Percentiles rank a stretch among this genome's conserved stretches.
phyloP scores from a whole-genome alignment of 2,113 vertebrate species.

The Microtus oregoni region DNA sequence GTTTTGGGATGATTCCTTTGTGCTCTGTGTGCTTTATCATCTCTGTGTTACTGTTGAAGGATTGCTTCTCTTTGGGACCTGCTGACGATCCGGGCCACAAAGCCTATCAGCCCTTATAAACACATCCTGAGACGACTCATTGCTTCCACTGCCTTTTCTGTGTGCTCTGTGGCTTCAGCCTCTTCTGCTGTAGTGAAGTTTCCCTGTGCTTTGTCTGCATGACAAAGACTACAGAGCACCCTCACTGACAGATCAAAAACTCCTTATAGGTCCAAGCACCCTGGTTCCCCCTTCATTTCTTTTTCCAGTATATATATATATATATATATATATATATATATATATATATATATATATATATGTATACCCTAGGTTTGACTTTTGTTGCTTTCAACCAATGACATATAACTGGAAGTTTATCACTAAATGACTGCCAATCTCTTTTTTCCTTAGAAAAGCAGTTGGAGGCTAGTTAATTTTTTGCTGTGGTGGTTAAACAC shows the following conservation, averaged over 20 bases:
- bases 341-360: too few relatives aligned
- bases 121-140: neutral
- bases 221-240: neutral
- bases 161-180: neutral
- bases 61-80: neutral
- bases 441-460: neutral
- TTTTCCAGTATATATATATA: neutral
- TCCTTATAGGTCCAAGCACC: neutral
- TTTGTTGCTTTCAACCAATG: slow-evolving; percentile 30
- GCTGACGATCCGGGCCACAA: neutral
- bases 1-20: neutral
- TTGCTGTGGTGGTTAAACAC: neutral
- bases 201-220: neutral
- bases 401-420: neutral
- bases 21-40: neutral
- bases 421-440: neutral
- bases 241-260: neutral
- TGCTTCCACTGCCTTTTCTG: neutral
- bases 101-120: neutral
- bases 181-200: neutral
- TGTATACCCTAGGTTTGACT: neutral
- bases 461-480: neutral
- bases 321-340: too few relatives aligned
- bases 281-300: neutral
- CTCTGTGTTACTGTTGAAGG: neutral